Conservation (phyloP, 2,797 vertebrate species). For the Macrochelys suwanniensis region DNA sequence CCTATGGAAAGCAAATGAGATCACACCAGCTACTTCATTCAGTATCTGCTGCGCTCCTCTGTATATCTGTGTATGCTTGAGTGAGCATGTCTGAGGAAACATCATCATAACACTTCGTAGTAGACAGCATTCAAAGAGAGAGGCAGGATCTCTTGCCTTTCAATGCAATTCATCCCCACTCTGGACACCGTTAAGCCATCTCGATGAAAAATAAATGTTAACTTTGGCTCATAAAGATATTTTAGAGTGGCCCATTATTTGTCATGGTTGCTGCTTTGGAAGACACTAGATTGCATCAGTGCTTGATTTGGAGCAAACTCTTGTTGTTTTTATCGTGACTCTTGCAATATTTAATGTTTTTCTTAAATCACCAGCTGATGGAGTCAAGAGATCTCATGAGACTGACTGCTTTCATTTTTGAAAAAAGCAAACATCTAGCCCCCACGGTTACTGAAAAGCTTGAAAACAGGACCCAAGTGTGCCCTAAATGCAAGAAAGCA, state of each 20-base stretch:
- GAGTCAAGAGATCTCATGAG: background rate
- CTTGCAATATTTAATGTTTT: background rate
- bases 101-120: background rate
- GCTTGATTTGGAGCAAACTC: background rate
- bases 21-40: background rate
- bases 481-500: background rate
- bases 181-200: background rate
- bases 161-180: background rate
- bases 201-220: background rate
- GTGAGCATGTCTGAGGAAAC: background rate
- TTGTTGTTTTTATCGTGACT: background rate
- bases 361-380: background rate
- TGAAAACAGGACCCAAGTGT: background rate
- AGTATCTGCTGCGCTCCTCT: background rate
- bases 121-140: background rate
- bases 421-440: background rate
- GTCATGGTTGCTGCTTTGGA: background rate
- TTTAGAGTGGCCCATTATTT: background rate
- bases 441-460: background rate
- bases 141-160: background rate
- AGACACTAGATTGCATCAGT: background rate
- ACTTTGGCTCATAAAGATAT: background rate
- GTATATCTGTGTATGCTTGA: background rate
- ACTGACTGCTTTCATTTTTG: background rate
- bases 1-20: background rate